Base-by-base conservation (phyloP, 2,888 invertebrate species). In the Meandrusa payeni region DNA sequence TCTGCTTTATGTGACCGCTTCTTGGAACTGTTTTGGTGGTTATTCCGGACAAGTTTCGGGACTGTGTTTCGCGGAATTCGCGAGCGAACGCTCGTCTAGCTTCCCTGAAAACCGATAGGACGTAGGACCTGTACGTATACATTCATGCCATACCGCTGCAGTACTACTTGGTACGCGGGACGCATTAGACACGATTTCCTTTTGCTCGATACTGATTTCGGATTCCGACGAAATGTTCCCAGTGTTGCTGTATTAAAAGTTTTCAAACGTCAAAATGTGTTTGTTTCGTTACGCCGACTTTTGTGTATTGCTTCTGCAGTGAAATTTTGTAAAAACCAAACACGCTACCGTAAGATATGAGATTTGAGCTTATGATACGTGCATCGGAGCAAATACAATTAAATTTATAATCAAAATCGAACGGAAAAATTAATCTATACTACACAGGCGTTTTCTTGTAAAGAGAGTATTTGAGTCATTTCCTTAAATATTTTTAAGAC, bases 11-110 rank as follows among this genome's bases (percentile, higher is more conserved):
- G 68, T 68, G 54, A n/a, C 42, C 50, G 50, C 46, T 76, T 76
- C 78, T 64, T 46, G 60, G 79, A 76, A 78, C 48, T 57, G 59
- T 67, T 75, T 74, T 59, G 56, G 70, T 56, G 63, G 44, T 62
- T 71, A 61, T 71, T 65, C 69, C 53, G 56, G 44, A 40, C 52
- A 54, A 54, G 64, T 65, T 61, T 63, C 54, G 52, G 57, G 52
- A n/a, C 36, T 44, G 48, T 43, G 50, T 71, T 43, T 73, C 74
- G 59, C 48, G 55, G 76, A 75, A 71, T 60, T 52, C 36, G 54
- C 37, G 44, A 28, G 3, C 41, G 22, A 41, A 22, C 15, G 38
- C 38, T 32, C 33, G 44, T 44, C 44, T 44, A 44, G 44, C 15
- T 33, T 44, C 37, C 19, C 44, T 44, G 38, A 39, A 44, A 33